Conservation (phyloP, 1,140 invertebrate species). For the Anastatus disparis region DNA sequence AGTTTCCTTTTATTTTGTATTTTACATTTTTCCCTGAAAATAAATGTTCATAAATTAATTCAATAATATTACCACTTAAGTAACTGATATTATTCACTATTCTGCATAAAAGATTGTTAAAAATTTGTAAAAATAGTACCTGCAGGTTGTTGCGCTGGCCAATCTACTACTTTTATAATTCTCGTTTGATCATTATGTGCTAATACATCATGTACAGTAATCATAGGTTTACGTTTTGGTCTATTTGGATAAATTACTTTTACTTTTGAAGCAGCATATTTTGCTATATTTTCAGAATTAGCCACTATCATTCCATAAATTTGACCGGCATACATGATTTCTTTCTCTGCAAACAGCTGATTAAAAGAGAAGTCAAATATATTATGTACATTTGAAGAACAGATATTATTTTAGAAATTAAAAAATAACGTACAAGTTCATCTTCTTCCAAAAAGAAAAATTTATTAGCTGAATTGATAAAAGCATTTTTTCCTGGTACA, state of each 20-base stretch:
- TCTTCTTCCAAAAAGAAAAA: constrained; percentile 48
- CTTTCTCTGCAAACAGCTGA: constrained; percentile 66
- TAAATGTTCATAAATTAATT: not conserved
- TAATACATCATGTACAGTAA: constrained; percentile 74
- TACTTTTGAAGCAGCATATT: constrained; percentile 73
- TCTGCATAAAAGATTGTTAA: too few relatives aligned
- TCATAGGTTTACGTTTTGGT: constrained; percentile 64
- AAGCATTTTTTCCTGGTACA: constrained; percentile 78
- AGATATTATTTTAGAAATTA: not conserved
- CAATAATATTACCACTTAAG: not conserved
- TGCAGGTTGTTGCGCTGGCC: constrained; percentile 37
- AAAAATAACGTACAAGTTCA: constrained; percentile 60
- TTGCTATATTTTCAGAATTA: constrained; percentile 69
- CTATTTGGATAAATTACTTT: constrained; percentile 72
- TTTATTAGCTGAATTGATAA: constrained; percentile 50
- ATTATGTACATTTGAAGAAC: not conserved
- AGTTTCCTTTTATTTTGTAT: constrained; percentile 67
- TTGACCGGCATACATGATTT: constrained; percentile 76
- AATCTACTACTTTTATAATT: constrained; percentile 48
- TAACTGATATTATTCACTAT: too few relatives aligned
- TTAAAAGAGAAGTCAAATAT: constrained; percentile 12
- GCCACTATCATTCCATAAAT: constrained; percentile 79
- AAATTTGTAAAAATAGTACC: constrained; percentile 12
- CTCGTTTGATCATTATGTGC: constrained; percentile 57
- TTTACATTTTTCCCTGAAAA: constrained; percentile 42